Percentiles rank a stretch among this genome's conserved stretches.
These are phyloP conservation scores for Onychostoma macrolepis DNA, from an alignment of 2,113 vertebrate species.

Conservation along the genomic window DNA sequence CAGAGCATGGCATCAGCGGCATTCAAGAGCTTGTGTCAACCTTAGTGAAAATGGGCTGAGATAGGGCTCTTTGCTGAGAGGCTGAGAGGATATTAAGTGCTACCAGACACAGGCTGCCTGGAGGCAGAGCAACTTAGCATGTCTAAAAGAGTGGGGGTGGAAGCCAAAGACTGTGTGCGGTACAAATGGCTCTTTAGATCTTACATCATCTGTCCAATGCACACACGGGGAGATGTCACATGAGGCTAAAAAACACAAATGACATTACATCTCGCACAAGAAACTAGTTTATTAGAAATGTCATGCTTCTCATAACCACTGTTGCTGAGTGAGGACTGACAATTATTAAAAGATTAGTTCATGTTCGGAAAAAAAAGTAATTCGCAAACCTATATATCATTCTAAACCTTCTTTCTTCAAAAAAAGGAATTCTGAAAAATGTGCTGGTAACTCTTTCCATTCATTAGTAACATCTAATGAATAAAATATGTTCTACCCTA, in stretches of 20 bases:
- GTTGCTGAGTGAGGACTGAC: neutral
- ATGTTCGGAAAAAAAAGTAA: neutral
- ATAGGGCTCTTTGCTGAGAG: constrained; percentile 19
- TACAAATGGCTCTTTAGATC: constrained; percentile 34
- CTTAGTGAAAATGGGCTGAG: constrained; percentile 23
- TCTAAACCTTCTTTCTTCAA: no score
- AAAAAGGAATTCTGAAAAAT: no score
- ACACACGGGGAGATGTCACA: neutral
- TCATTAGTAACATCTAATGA: no score
- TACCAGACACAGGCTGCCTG: constrained; percentile 31
- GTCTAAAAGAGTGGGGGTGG: constrained; percentile 32
- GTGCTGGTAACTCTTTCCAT: no score
- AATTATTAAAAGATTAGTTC: neutral
- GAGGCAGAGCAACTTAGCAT: constrained; percentile 28
- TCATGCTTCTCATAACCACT: constrained; percentile 7
- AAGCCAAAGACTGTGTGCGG: neutral
- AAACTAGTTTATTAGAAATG: constrained; percentile 20
- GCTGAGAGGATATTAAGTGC: constrained; percentile 32
- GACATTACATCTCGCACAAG: neutral
- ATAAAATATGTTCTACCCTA: no score
- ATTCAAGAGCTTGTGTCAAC: constrained; percentile 16
- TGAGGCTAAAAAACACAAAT: constrained; percentile 29
- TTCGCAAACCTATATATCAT: no score
- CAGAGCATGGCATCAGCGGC: neutral
- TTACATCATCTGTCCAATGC: constrained; percentile 33